Base-by-base conservation (phyloP, 2,113 vertebrate species). In the Pangasianodon gigas region DNA sequence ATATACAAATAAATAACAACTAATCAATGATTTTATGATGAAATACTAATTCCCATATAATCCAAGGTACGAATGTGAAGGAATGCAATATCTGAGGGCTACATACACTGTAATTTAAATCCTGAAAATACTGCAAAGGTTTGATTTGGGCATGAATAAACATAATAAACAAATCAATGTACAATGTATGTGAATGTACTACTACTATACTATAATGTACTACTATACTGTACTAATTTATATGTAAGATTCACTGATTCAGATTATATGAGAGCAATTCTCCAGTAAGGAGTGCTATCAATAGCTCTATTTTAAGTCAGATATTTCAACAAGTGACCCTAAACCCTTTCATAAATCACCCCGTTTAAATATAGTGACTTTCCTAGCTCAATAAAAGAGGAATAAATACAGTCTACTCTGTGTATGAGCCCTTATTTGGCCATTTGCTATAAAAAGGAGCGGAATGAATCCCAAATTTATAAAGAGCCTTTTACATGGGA, bases 341-440 rank as follows among this genome's bases (percentile, higher is more conserved):
- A 58, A 82, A 88, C n/a, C 60, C 88, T 82, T 84, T 82, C 44
- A 67, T 71, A 90, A 51, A 37, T 84, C 44, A 62, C 3, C 62
- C 77, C 83, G 37, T 67, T 80, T 54, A 90, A 79, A 79, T 90
- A 67, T 69, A 88, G 82, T 86, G 21, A 48, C 16, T 41, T 58
- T 82, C 32, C 8, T 6, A 71, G 19, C 10, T 29, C 37, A 56
- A 44, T 18, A 11, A 19, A 75, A 81, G 21, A 29, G 26, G 41
- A 87, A 80, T 51, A 87, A 91, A 89, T 46, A 84, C 29, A 1
- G 48, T 51, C 58, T 67, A 32, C 21, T 18, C 2, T 37, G 37
- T 69, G 2, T 18, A 5, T 1, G 21, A 71, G 32, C 37, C 58
- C 79, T 69, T 87, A 82, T 88, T 86, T 88, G 87, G 69, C 56